These are phyloP conservation scores for Pomacea maculata DNA, from an alignment of 1,140 invertebrate species.

Conservation along the genomic window DNA sequence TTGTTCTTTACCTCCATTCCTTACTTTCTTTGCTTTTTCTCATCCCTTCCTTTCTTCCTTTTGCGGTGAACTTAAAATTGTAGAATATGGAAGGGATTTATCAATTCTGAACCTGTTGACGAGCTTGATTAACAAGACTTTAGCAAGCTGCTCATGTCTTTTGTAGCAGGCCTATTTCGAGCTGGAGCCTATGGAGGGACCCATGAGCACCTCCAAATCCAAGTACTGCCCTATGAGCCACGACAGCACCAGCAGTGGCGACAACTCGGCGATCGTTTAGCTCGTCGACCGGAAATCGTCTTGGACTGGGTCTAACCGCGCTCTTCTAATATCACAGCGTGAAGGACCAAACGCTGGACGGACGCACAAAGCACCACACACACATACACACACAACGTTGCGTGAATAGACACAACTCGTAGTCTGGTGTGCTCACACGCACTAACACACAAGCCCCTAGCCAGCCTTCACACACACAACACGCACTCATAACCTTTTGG, in stretches of 20 bases:
- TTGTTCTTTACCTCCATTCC: too few species aligned
- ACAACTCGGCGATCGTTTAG: constrained; percentile 19
- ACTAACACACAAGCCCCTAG: neutral
- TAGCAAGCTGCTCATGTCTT: neutral
- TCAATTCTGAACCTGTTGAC: neutral
- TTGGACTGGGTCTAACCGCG: too few species aligned
- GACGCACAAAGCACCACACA: neutral
- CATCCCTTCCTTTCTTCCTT: too few species aligned
- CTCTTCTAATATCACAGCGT: neutral
- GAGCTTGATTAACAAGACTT: constrained; percentile 26
- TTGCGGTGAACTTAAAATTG: neutral
- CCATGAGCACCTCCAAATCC: constrained; percentile 73
- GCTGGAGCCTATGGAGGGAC: constrained; percentile 86
- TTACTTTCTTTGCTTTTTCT: too few species aligned
- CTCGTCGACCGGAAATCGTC: too few species aligned
- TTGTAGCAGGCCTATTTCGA: constrained; percentile 82
- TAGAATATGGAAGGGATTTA: neutral
- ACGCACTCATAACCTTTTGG: neutral
- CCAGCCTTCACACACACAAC: neutral
- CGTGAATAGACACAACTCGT: neutral
- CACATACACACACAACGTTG: neutral
- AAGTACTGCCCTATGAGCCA: constrained; percentile 64
- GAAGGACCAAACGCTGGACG: neutral
- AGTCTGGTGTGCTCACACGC: neutral
- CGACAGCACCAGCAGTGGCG: constrained; percentile 43